Evolutionary conservation across 2,888 invertebrate species (phyloP), one percentile per base, ranked within the genome.

Genomic region (Argyra leucocephala): DNA sequence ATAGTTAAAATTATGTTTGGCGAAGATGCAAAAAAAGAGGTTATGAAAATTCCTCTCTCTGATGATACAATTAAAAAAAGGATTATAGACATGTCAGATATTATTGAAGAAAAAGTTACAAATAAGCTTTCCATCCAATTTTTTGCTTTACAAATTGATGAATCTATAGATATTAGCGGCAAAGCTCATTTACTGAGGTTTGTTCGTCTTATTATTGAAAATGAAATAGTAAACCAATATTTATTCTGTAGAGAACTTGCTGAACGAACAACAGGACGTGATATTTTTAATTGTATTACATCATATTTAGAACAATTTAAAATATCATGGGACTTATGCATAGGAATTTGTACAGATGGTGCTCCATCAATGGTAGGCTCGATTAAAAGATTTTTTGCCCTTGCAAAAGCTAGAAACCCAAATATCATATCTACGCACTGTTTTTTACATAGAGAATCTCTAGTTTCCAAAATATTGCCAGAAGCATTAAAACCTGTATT

Each of bases 391-490:
- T 66, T 64, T 64, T n/a, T 66, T 62, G 58, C 64, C 24, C 63
- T 66, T 58, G 66, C 63, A 21, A 66, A 65, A 61, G 63, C 22
- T 37, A 63, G 22, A 65, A 64, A 66, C 57, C 48, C 58, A 23
- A 63, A 63, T 65, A 66, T 66, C 48, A 66, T 66, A 63, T 63
- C 64, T 57, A 66, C 66, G 23, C 66, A 65, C 59, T 66, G 65
- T 66, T 66, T 66, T 66, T 23, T 66, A 37, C 65, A 65, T 22
- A 22, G 62, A 36, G 62, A 65, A 59, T 24, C 57, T 23, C 5
- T 70, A 71, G 59, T 62, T 67, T 22, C 66, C 69, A 68, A 64
- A 72, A 57, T 18, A 61, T 61, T 61, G 21, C 61, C 61, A n/a
- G 7, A 15, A 10, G 18, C 26, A 61, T 61, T 31, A 31, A 61